Evolutionary conservation across 2,888 invertebrate species (phyloP), one percentile per base, ranked within the genome.

Genomic region (Monochamus alternatus): DNA sequence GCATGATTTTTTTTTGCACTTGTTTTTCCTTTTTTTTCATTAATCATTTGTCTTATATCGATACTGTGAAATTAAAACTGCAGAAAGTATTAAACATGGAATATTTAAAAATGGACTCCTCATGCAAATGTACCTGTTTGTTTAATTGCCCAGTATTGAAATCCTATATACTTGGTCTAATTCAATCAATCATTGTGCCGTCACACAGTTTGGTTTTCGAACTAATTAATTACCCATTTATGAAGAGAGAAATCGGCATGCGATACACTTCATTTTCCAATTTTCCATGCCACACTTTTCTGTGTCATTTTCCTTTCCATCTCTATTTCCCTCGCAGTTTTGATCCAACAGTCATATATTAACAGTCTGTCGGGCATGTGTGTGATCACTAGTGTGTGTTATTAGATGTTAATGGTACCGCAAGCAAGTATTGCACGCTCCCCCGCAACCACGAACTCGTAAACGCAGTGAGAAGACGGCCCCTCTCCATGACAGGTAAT

Each of bases 401-500:
- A 83, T 83, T 87, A 87, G 87, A 87, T 88, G 85, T 87, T 86
- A 87, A 84, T 72, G 92, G 92, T 88, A 91, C 92, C 81, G 91
- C 92, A 86, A 91, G 91, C 80, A 91, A 91, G 85, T 89, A 88
- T 86, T 90, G 90, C 87, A 91, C 91, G 72, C 89, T 91, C 66
- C 89, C 89, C 88, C 77, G 92, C 90, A 73, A 87, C 90, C 75
- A 90, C 90, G 87, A 91, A 85, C 85, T 90, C 89, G 86, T 91
- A 89, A 84, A 91, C 90, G 8, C 89, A 90, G 89, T 89, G 75
- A 91, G 92, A 81, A 88, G 92, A 75, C 87, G 92, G 76, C 92
- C 93, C 8, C 86, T 92, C 47, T 92, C 92, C 72, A 92, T 92
- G 91, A 89, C 91, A 87, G 92, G 92, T 93, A 87, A 89, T 22